phyloP scores from a whole-genome alignment of 2,888 invertebrate species.

The Galeopsomyia nigrocyanea region DNA sequence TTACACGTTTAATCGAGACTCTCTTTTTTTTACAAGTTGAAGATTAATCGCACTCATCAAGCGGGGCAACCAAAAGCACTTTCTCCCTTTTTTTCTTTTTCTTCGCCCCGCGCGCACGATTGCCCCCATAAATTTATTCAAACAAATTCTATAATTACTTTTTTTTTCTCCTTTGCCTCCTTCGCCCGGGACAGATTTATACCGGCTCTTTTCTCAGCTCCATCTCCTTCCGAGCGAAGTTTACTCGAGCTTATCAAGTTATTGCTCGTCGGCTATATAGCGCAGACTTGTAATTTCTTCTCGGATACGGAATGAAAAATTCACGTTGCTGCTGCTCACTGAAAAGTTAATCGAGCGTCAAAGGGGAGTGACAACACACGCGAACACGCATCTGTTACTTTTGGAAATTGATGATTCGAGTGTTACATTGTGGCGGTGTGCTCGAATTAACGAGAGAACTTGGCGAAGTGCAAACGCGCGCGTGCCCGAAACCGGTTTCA shows the following conservation, averaged over 20 bases:
- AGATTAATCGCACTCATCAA: constrained; percentile 22
- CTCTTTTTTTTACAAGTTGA: too few species aligned
- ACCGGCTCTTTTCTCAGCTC: constrained; percentile 18
- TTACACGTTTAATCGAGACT: background rate
- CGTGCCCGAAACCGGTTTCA: constrained; percentile 58
- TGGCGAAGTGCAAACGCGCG: constrained; percentile 31
- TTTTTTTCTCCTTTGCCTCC: constrained; percentile 49
- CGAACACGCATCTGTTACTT: constrained; percentile 6
- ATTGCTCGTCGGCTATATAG: too few species aligned
- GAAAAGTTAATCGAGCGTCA: too few species aligned
- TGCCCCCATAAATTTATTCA: constrained; percentile 65
- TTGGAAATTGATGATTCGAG: constrained; percentile 19
- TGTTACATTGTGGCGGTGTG: background rate
- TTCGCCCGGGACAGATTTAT: constrained; percentile 43
- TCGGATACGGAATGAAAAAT: too few species aligned
- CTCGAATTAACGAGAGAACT: constrained; percentile 5
- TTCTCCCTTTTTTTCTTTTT: constrained; percentile 50
- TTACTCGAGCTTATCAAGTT: constrained; percentile 22
- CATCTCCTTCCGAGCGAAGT: constrained; percentile 21
- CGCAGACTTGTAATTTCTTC: too few species aligned
- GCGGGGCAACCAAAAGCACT: constrained; percentile 46
- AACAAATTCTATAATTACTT: constrained; percentile 68
- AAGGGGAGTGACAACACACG: too few species aligned
- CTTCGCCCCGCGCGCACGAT: constrained; percentile 58
- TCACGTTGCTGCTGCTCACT: too few species aligned